Conservation (phyloP, 2,888 invertebrate genomes). For the Catocala sponsa region DNA sequence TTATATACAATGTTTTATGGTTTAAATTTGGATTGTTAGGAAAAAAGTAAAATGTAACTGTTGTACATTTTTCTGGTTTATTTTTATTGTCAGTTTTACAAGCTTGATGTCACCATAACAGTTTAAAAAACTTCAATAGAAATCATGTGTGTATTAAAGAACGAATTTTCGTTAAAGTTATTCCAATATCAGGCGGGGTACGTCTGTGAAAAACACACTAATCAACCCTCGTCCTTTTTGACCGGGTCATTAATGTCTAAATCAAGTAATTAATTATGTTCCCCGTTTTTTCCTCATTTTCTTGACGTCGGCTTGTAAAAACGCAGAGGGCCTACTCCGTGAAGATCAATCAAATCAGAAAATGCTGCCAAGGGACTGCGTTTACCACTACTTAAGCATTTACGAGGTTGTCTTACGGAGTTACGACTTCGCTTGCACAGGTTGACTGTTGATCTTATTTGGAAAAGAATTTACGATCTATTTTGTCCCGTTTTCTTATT, state of each 20-base stretch:
- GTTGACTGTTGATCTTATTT: constrained; percentile 66
- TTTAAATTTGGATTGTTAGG: constrained; percentile 30
- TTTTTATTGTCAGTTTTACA: background rate
- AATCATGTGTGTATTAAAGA: constrained; percentile 1
- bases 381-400: constrained; percentile 78
- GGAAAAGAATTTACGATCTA: constrained; percentile 57
- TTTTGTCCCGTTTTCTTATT: constrained; percentile 59
- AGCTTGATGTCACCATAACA: no score
- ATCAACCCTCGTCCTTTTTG: constrained; percentile 81
- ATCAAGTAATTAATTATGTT: constrained; percentile 87
- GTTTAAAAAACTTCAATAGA: background rate
- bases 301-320: constrained; percentile 79
- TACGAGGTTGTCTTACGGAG: constrained; percentile 77
- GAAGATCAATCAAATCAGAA: constrained; percentile 85
- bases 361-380: constrained; percentile 68
- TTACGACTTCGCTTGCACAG: constrained; percentile 69
- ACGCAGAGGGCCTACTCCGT: constrained; percentile 71
- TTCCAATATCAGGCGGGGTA: constrained; percentile 61
- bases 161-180: constrained; percentile 30
- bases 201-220: constrained; percentile 74
- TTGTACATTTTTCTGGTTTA: constrained; percentile 7
- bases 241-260: constrained; percentile 86
- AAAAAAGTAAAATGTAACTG: constrained; percentile 19
- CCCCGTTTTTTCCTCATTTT: constrained; percentile 80
- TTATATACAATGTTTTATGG: constrained; percentile 48